A percentile compares a stretch with the other conserved stretches of the same genome.
Evolutionary conservation across 2,888 invertebrate species (phyloP).

Genomic region (Helobdella robusta): DNA sequence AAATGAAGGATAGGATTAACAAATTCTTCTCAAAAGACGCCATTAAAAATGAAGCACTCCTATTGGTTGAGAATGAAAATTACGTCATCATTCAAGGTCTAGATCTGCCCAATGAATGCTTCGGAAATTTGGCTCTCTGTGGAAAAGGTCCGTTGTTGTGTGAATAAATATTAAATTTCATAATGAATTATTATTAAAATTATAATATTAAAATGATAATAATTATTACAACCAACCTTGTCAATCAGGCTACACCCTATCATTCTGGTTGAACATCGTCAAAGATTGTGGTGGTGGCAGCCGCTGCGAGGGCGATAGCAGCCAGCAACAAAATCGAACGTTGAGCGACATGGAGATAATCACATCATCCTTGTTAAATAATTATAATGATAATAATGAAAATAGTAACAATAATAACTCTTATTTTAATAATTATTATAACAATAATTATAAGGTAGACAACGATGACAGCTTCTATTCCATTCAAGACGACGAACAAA

Average conservation of each 20-base stretch:
- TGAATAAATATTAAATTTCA: too few relatives aligned
- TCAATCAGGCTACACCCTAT: slow-evolving; percentile 23
- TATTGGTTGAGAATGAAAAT: slow-evolving; percentile 6
- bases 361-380: too few relatives aligned
- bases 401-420: too few relatives aligned
- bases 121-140: slow-evolving; percentile 16
- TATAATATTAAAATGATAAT: neutral
- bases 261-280: slow-evolving; percentile 9
- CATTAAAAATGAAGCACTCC: slow-evolving; percentile 11
- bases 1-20: neutral
- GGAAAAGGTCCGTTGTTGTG: slow-evolving; percentile 11
- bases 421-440: too few relatives aligned
- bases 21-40: slow-evolving; percentile 13
- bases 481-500: neutral
- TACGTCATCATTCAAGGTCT: slow-evolving; percentile 1
- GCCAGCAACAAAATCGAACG: neutral
- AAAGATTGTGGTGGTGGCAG: slow-evolving; percentile 13
- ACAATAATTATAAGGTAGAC: too few relatives aligned
- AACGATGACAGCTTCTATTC: too few relatives aligned
- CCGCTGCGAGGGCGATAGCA: too few relatives aligned
- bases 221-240: neutral
- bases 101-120: slow-evolving; percentile 13
- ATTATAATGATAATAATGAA: too few relatives aligned
- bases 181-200: too few relatives aligned
- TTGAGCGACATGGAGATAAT: too few relatives aligned